These are phyloP conservation scores for Drosophila sp. DNA, from an alignment of 1,140 invertebrate genomes.

Conservation along the genomic window DNA sequence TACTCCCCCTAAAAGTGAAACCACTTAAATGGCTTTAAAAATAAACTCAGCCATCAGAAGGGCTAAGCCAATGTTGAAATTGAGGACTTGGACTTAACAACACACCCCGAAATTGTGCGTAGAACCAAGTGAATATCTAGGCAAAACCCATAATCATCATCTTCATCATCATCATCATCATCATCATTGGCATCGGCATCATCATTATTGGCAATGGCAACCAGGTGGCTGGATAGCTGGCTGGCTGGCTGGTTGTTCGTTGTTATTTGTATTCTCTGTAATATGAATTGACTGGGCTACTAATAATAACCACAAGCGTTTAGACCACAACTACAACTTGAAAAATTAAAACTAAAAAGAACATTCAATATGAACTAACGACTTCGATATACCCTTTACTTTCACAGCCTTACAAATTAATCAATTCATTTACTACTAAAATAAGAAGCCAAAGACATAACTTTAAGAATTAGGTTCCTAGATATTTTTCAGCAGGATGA, in stretches of 20 bases:
- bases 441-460: too few relatives aligned
- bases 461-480: too few relatives aligned
- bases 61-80: slow-evolving; percentile 43
- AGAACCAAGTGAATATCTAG: slow-evolving; percentile 73
- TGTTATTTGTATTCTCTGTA: slow-evolving; percentile 75
- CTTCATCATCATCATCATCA: slow-evolving; percentile 46
- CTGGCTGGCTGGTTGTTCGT: slow-evolving; percentile 28
- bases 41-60: slow-evolving; percentile 44
- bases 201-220: slow-evolving; percentile 17
- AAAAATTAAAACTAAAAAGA: slow-evolving; percentile 38
- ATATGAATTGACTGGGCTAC: slow-evolving; percentile 72
- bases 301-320: slow-evolving; percentile 73
- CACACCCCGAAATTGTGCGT: slow-evolving; percentile 66
- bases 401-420: neutral
- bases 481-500: too few relatives aligned
- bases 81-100: slow-evolving; percentile 75
- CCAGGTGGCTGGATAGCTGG: slow-evolving; percentile 39
- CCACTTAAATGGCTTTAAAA: slow-evolving; percentile 78
- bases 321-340: slow-evolving; percentile 25
- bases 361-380: neutral
- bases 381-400: neutral
- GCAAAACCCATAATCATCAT: slow-evolving; percentile 74
- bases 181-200: slow-evolving; percentile 5
- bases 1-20: slow-evolving; percentile 45
- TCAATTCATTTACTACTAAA: too few relatives aligned